Conservation (phyloP, 2,888 invertebrate genomes). For the Rhagium mordax region DNA sequence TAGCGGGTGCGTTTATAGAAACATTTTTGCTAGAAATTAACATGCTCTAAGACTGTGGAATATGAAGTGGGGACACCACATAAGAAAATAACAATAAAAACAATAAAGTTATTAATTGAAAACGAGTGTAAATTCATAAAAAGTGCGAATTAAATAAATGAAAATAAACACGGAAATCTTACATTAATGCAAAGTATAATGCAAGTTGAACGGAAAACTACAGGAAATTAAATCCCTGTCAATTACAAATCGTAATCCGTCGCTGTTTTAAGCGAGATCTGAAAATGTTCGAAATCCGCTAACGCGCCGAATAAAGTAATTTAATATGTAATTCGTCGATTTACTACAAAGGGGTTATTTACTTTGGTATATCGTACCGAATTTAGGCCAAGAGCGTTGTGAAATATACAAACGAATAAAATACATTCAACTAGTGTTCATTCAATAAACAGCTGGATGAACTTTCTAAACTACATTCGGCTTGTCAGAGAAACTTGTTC, state of each 20-base stretch:
- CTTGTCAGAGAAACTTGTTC: slow-evolving; percentile 29
- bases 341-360: slow-evolving; percentile 24
- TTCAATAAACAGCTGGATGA: slow-evolving; percentile 31
- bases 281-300: neutral
- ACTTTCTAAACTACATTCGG: slow-evolving; percentile 24
- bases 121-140: too few species aligned
- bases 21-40: too few species aligned
- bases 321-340: neutral
- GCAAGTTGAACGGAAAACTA: too few species aligned
- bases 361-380: slow-evolving; percentile 11
- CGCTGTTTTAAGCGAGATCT: neutral
- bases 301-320: neutral
- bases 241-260: neutral
- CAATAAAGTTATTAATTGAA: too few species aligned
- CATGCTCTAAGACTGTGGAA: too few species aligned
- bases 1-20: too few species aligned
- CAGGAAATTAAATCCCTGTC: neutral
- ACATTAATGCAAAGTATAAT: too few species aligned
- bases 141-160: too few species aligned
- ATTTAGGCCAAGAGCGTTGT: slow-evolving; percentile 32
- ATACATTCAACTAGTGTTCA: slow-evolving; percentile 33
- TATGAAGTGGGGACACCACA: too few species aligned
- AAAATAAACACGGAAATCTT: too few species aligned
- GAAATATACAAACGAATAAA: slow-evolving; percentile 30
- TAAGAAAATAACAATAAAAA: too few species aligned